Evolutionary conservation across 1,140 invertebrate genomes (phyloP).

Genomic region (Micrasema longulum): DNA sequence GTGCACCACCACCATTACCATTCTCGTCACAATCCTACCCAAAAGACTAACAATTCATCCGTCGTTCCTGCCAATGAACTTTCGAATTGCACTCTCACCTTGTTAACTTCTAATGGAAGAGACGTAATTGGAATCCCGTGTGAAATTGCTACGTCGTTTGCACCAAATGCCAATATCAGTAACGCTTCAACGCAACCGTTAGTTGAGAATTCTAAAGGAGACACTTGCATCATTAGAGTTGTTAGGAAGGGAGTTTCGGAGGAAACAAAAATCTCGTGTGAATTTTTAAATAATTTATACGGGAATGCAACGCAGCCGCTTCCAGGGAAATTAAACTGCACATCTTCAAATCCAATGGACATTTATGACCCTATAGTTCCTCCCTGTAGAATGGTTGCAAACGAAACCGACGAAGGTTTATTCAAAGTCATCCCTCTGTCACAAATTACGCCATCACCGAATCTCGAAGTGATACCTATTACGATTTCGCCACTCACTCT

Average conservation of each 20-base stretch:
- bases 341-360: neutral
- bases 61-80: slow-evolving; percentile 12
- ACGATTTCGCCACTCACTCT: slow-evolving; percentile 2
- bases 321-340: slow-evolving; percentile 20
- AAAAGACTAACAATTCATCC: neutral
- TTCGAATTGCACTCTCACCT: slow-evolving; percentile 41
- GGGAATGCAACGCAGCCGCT: slow-evolving; percentile 3
- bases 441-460: neutral
- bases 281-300: slow-evolving; percentile 32
- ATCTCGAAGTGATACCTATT: too few relatives aligned
- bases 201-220: neutral
- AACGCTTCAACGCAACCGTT: neutral
- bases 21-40: neutral
- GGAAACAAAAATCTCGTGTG: slow-evolving; percentile 44
- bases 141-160: slow-evolving; percentile 46
- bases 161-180: slow-evolving; percentile 20
- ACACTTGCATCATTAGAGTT: slow-evolving; percentile 40
- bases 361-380: neutral
- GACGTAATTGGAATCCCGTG: slow-evolving; percentile 43
- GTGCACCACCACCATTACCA: neutral
- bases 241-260: slow-evolving; percentile 28
- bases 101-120: slow-evolving; percentile 13
- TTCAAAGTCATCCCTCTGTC: slow-evolving; percentile 21
- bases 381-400: slow-evolving; percentile 2
- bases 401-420: neutral